These are phyloP conservation scores for Hecatera dysodea DNA, from an alignment of 2,888 invertebrate genomes.

Conservation along the genomic window DNA sequence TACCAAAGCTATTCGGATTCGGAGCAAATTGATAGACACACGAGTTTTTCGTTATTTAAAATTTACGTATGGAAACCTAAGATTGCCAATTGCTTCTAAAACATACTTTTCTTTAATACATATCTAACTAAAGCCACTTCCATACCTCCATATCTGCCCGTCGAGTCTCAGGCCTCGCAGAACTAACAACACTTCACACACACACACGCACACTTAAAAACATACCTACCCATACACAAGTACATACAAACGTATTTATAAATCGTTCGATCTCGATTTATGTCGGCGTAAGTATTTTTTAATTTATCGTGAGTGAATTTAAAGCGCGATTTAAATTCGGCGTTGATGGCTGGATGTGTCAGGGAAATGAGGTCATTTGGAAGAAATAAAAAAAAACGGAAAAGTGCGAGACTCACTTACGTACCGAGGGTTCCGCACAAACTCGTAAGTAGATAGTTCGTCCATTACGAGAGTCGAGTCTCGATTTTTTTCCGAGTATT, in stretches of 20 bases:
- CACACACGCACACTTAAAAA: constrained; percentile 1
- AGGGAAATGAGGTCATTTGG: neutral
- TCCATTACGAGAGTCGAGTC: too few species aligned
- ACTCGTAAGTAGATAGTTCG: too few species aligned
- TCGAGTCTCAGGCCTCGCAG: constrained; percentile 33
- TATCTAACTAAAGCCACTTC: constrained; percentile 40
- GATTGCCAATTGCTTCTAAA: neutral
- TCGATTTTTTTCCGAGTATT: too few species aligned
- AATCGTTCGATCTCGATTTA: constrained; percentile 40
- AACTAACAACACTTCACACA: constrained; percentile 60
- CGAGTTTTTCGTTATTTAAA: neutral
- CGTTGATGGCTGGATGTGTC: neutral
- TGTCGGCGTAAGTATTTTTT: constrained; percentile 43
- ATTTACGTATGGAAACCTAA: neutral
- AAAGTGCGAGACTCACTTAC: too few species aligned
- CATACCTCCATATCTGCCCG: constrained; percentile 17
- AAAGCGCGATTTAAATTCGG: constrained; percentile 41
- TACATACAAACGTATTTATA: constrained; percentile 33
- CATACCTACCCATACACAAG: neutral
- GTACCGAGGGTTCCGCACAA: too few species aligned
- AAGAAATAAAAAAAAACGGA: neutral
- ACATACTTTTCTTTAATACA: neutral
- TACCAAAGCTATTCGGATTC: too few species aligned
- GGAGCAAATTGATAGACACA: neutral
- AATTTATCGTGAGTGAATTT: constrained; percentile 47